A percentile compares a stretch with the other conserved stretches of the same genome.
phyloP scores from a whole-genome alignment of 64 coral and sea anemone genomes.

The Actinia tenebrosa region DNA sequence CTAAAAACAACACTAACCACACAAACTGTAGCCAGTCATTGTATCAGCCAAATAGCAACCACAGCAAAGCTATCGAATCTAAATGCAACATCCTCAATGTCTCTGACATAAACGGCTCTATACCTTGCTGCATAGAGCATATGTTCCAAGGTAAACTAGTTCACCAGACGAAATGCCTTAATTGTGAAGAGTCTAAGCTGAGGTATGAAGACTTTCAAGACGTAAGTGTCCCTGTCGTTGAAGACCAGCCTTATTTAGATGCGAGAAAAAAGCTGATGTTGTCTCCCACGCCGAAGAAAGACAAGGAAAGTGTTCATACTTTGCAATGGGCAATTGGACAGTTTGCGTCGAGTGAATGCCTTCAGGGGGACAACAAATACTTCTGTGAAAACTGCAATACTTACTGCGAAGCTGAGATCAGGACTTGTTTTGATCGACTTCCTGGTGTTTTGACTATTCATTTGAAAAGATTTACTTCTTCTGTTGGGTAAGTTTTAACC shows the following conservation, averaged over 20 bases:
- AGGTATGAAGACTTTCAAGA: slow-evolving; percentile 94
- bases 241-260: slow-evolving; percentile 36
- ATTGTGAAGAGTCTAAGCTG: slow-evolving; percentile 79
- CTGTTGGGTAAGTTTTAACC: neutral
- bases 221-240: slow-evolving; percentile 83
- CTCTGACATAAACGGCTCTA: neutral
- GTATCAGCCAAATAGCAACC: neutral
- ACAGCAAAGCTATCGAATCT: neutral
- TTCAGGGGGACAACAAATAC: slow-evolving; percentile 93
- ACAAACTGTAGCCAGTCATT: neutral
- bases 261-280: slow-evolving; percentile 20
- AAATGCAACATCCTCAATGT: neutral
- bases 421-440: slow-evolving; percentile 87
- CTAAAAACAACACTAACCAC: slow-evolving; percentile 27
- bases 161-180: slow-evolving; percentile 89
- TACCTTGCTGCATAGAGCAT: slow-evolving; percentile 35
- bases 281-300: slow-evolving; percentile 66
- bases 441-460: slow-evolving; percentile 80
- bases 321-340: slow-evolving; percentile 85
- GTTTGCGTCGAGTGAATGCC: slow-evolving; percentile 83
- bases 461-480: slow-evolving; percentile 94
- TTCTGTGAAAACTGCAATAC: slow-evolving; percentile 92
- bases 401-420: slow-evolving; percentile 85
- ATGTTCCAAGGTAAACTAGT: slow-evolving; percentile 87
- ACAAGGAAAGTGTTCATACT: slow-evolving; percentile 29